phyloP scores from a whole-genome alignment of 2,888 invertebrate genomes.

The Strigamia transsilvanica region DNA sequence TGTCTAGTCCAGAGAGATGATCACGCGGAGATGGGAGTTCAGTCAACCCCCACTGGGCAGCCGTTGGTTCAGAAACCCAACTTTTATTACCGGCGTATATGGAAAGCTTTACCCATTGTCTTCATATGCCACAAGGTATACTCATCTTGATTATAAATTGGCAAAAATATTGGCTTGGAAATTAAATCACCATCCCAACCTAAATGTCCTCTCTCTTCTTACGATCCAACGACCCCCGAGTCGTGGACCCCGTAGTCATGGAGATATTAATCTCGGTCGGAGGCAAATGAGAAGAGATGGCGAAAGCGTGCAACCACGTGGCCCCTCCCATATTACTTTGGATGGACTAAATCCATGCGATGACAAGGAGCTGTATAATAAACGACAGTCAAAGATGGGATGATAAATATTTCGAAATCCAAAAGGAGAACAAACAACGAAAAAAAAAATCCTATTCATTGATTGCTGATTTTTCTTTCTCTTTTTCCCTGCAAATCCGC shows the following conservation, averaged over 20 bases:
- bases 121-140: slow-evolving; percentile 12
- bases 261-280: slow-evolving; percentile 39
- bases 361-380: slow-evolving; percentile 12
- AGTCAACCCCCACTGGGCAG: slow-evolving; percentile 33
- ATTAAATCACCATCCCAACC: slow-evolving; percentile 4
- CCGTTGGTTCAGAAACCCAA: slow-evolving; percentile 2
- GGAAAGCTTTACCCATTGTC: slow-evolving; percentile 2
- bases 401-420: background rate
- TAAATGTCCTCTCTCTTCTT: slow-evolving; percentile 17
- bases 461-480: slow-evolving; percentile 27
- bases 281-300: slow-evolving; percentile 35
- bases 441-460: background rate
- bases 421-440: background rate
- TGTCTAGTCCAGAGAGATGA: slow-evolving; percentile 42
- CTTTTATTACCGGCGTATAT: slow-evolving; percentile 34
- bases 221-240: slow-evolving; percentile 37
- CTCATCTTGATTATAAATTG: slow-evolving; percentile 40
- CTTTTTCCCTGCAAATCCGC: slow-evolving; percentile 13
- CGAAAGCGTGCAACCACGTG: slow-evolving; percentile 30
- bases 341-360: slow-evolving; percentile 6
- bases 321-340: background rate
- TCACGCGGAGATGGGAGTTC: slow-evolving; percentile 31
- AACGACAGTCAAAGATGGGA: slow-evolving; percentile 11
- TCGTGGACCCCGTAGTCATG: slow-evolving; percentile 35
- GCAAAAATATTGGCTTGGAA: slow-evolving; percentile 23